A percentile compares a stretch with the other conserved stretches of the same genome.
Conservation (phyloP, 2,113 vertebrate genomes). For the Dasyurus viverrinus region DNA sequence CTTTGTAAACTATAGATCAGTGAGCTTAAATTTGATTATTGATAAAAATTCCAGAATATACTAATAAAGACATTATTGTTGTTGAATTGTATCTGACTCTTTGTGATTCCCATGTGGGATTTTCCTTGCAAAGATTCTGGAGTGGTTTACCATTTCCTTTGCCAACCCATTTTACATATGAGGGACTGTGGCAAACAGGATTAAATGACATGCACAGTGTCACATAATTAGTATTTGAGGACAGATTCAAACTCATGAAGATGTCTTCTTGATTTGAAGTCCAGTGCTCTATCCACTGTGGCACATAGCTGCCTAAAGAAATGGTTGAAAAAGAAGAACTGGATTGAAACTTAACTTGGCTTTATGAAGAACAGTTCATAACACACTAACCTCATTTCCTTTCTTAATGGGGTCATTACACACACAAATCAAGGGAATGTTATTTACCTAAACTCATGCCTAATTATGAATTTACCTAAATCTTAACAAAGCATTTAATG, state of each 20-base stretch:
- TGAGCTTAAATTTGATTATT: not conserved
- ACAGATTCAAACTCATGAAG: not conserved
- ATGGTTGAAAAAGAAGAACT: not conserved
- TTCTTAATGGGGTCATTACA: not conserved
- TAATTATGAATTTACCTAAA: not conserved
- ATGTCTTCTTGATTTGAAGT: not conserved
- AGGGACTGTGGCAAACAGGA: not conserved
- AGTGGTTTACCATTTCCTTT: not conserved
- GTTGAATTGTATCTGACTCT: not conserved
- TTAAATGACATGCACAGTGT: not conserved
- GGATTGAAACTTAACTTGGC: not conserved
- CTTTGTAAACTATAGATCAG: not conserved
- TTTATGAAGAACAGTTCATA: not conserved
- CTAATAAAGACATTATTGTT: not conserved
- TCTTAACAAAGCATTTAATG: not conserved
- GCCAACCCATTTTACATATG: not conserved
- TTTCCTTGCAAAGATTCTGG: no score
- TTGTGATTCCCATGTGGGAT: not conserved
- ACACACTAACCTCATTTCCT: not conserved
- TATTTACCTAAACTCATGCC: not conserved
- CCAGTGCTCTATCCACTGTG: not conserved
- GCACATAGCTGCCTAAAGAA: not conserved
- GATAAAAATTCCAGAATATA: not conserved
- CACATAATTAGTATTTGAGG: accelerated
- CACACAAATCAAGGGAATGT: not conserved